These are phyloP conservation scores for Lapara coniferarum DNA, from an alignment of 2,888 invertebrate genomes.

Conservation along the genomic window DNA sequence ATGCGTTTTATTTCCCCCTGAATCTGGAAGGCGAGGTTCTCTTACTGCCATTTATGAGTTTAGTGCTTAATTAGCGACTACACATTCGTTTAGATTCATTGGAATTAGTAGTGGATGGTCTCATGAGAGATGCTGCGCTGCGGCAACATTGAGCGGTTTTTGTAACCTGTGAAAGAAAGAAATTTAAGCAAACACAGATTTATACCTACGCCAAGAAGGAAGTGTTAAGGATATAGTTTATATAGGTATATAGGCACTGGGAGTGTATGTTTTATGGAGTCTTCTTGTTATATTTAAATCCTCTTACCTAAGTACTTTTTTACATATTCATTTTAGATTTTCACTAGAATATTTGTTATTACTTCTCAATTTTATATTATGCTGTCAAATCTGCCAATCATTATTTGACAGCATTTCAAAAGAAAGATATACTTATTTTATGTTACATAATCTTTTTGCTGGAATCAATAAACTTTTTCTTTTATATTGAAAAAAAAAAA, in stretches of 20 bases:
- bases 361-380: background rate
- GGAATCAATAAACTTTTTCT: no score
- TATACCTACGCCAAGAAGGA: background rate
- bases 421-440: no score
- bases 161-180: slow-evolving; percentile 40
- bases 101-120: slow-evolving; percentile 26
- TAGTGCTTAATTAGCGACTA: background rate
- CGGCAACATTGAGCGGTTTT: slow-evolving; percentile 42
- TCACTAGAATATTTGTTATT: background rate
- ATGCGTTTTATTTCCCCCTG: slow-evolving; percentile 16
- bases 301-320: background rate
- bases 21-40: background rate
- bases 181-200: slow-evolving; percentile 18
- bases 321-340: background rate
- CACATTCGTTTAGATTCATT: slow-evolving; percentile 17
- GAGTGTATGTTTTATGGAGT: background rate
- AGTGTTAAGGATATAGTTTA: no score
- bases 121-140: slow-evolving; percentile 32
- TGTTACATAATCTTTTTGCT: background rate
- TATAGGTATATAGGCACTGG: no score
- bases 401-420: no score
- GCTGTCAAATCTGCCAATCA: background rate
- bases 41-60: background rate
- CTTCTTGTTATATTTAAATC: background rate
- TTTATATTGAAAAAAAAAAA: no score